These are phyloP conservation scores for Takifugu bimaculatus DNA, from an alignment of 2,113 vertebrate genomes.

Conservation along the genomic window DNA sequence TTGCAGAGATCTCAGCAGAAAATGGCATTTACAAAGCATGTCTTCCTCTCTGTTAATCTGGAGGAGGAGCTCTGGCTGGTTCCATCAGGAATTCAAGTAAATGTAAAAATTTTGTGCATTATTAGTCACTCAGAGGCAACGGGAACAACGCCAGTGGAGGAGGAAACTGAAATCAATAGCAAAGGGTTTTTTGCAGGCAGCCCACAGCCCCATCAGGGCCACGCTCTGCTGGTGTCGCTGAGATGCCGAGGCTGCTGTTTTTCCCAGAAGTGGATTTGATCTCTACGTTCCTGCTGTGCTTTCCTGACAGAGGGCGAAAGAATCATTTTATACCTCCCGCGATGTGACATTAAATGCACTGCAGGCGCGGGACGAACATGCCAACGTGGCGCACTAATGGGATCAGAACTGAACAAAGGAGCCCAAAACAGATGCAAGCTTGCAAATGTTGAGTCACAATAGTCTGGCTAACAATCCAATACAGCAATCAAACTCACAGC, in stretches of 20 bases:
- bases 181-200: conserved; percentile 19
- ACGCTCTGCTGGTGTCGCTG: not conserved
- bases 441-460: too few relatives aligned
- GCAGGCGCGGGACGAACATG: conserved; percentile 1
- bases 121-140: conserved; percentile 20
- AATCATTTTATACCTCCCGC: conserved; percentile 33
- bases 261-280: conserved; percentile 28
- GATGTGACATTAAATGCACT: conserved; percentile 24
- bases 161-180: conserved; percentile 23
- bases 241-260: conserved; percentile 8
- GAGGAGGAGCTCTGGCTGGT: conserved; percentile 17
- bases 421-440: too few relatives aligned
- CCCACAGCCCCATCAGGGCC: conserved; percentile 7
- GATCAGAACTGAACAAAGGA: too few relatives aligned
- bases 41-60: conserved; percentile 5
- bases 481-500: too few relatives aligned
- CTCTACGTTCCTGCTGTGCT: conserved; percentile 29
- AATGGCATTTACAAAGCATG: conserved; percentile 3
- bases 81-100: conserved; percentile 17
- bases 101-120: conserved; percentile 24
- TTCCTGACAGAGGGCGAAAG: conserved; percentile 23
- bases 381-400: too few relatives aligned
- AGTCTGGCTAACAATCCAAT: too few relatives aligned
- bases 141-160: conserved; percentile 17
- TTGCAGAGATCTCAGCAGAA: conserved; percentile 21